Evolutionary conservation across 2,888 invertebrate species (phyloP).

Genomic region (Rambutsinella grinnellia): DNA sequence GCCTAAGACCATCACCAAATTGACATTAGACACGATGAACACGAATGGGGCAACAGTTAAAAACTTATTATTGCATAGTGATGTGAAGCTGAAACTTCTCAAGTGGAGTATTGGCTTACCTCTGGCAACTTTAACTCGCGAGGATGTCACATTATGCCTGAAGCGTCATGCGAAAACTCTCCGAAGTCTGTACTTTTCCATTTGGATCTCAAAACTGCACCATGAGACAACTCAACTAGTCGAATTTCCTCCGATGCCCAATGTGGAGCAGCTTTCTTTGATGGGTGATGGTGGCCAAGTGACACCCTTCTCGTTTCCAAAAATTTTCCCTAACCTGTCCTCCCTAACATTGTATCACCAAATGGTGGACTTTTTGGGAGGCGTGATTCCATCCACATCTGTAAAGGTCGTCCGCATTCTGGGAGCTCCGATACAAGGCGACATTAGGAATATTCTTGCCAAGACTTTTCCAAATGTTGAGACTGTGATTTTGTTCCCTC

Average conservation of each 20-base stretch:
- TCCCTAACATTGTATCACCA: constrained; percentile 38
- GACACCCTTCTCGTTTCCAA: constrained; percentile 34
- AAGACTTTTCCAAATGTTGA: constrained; percentile 35
- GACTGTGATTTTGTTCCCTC: constrained; percentile 36
- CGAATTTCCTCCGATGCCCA: constrained; percentile 39
- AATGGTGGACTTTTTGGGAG: constrained; percentile 38
- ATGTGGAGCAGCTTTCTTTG: constrained; percentile 33
- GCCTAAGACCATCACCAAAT: constrained; percentile 34
- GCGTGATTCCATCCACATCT: constrained; percentile 26
- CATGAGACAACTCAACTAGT: constrained; percentile 39
- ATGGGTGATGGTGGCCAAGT: constrained; percentile 40
- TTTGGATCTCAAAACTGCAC: constrained; percentile 39
- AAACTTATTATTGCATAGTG: constrained; percentile 26
- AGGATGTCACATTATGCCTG: constrained; percentile 33
- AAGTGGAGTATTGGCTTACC: constrained; percentile 43
- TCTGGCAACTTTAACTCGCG: constrained; percentile 18
- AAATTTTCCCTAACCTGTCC: constrained; percentile 36
- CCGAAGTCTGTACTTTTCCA: constrained; percentile 35
- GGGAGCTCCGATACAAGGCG: constrained; percentile 28
- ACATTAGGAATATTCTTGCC: constrained; percentile 25
- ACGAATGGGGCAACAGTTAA: constrained; percentile 30
- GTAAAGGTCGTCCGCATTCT: constrained; percentile 40
- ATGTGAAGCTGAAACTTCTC: constrained; percentile 20
- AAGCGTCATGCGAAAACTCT: constrained; percentile 34
- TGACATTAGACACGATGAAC: constrained; percentile 36